Percentiles rank a stretch among this genome's conserved stretches.
phyloP scores from a whole-genome alignment of 2,113 vertebrate species.

The Setophaga coronata region DNA sequence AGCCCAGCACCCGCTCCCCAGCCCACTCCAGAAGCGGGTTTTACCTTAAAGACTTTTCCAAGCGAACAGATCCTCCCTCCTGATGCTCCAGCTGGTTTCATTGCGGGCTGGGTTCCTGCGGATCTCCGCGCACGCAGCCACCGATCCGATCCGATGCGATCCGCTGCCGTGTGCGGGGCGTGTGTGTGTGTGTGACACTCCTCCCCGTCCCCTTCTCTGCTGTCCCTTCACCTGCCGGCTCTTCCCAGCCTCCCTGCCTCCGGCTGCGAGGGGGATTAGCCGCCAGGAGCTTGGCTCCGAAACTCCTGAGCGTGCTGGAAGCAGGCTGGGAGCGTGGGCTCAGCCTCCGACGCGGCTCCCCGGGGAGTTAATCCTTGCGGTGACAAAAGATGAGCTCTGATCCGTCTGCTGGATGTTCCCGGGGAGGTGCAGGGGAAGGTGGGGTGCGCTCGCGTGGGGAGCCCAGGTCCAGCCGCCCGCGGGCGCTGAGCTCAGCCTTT shows the following conservation, averaged over 20 bases:
- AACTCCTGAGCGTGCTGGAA: background rate
- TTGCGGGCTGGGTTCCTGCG: background rate
- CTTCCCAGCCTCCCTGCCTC: background rate
- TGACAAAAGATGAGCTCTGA: background rate
- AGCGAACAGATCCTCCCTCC: background rate
- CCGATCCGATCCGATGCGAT: background rate
- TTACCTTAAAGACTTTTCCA: conserved; percentile 25
- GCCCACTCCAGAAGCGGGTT: background rate
- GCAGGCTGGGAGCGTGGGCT: background rate
- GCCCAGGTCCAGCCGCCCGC: background rate
- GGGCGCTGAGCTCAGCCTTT: background rate
- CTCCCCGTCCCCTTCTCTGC: background rate
- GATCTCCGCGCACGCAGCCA: background rate
- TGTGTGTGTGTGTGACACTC: background rate
- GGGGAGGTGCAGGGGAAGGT: background rate
- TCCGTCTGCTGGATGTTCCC: background rate
- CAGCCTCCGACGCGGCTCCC: background rate
- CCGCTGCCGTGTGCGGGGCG: background rate
- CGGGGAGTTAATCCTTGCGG: background rate
- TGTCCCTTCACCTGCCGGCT: background rate
- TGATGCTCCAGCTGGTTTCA: background rate
- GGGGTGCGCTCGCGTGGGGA: background rate
- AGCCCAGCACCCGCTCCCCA: background rate
- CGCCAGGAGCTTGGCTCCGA: background rate
- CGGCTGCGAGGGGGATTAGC: background rate